These are phyloP conservation scores for Lasioglossum vierecki DNA, from an alignment of 2,888 invertebrate genomes.

Conservation along the genomic window DNA sequence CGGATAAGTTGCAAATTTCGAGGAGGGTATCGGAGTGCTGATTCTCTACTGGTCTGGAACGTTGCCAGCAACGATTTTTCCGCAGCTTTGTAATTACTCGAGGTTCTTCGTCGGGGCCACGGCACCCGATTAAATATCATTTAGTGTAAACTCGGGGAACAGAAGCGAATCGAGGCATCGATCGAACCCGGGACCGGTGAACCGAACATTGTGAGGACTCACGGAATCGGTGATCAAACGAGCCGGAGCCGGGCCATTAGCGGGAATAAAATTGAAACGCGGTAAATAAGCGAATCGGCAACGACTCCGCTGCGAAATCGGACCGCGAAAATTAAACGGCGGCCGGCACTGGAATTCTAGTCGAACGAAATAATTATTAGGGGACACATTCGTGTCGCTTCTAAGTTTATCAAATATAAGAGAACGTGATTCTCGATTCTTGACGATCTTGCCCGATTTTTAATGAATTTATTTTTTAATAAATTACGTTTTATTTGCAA, in stretches of 20 bases:
- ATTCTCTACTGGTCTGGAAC: slow-evolving; percentile 29
- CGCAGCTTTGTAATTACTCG: slow-evolving; percentile 34
- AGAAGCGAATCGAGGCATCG: not conserved
- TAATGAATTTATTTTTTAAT: too few species aligned
- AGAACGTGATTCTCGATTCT: not conserved
- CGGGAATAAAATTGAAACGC: slow-evolving; percentile 8
- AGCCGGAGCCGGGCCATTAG: not conserved
- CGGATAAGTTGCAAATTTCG: slow-evolving; percentile 28
- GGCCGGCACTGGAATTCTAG: not conserved
- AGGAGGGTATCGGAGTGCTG: not conserved
- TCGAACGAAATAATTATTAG: not conserved
- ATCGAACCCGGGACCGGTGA: slow-evolving; percentile 5
- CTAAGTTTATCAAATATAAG: not conserved
- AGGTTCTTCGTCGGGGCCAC: not conserved
- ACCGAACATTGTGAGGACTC: slow-evolving; percentile 1
- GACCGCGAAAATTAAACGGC: not conserved
- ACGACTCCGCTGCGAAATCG: not conserved
- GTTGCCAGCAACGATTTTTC: slow-evolving; percentile 42
- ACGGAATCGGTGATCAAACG: slow-evolving; percentile 4
- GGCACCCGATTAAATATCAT: slow-evolving; percentile 38
- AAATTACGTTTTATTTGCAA: not conserved
- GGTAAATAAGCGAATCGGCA: not conserved
- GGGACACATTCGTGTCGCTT: not conserved
- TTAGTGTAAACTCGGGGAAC: slow-evolving; percentile 20
- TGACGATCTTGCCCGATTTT: too few species aligned